Evolutionary conservation across 2,888 invertebrate species (phyloP).

Genomic region (Andrena trimmerana): DNA sequence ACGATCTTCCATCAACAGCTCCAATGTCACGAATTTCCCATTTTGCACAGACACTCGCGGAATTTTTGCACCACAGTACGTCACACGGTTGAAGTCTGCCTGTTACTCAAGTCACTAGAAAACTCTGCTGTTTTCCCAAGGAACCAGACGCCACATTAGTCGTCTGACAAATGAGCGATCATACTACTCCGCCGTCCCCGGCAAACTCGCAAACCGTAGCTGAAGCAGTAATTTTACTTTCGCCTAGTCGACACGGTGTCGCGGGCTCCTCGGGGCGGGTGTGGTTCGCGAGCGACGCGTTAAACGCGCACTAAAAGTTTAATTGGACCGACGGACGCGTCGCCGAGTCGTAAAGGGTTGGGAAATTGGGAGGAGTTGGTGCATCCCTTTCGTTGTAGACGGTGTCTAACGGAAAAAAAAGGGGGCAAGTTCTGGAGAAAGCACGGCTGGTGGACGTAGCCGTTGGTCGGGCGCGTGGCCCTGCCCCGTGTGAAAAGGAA

Average conservation of each 20-base stretch:
- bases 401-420: conserved; percentile 32
- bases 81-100: too few relatives aligned
- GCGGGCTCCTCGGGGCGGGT: background rate
- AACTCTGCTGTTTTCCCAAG: too few relatives aligned
- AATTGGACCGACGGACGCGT: conserved; percentile 54
- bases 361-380: conserved; percentile 65
- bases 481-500: conserved; percentile 51
- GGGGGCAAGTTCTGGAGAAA: conserved; percentile 49
- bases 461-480: conserved; percentile 60
- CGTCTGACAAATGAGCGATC: too few relatives aligned
- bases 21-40: too few relatives aligned
- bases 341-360: conserved; percentile 56
- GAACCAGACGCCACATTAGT: too few relatives aligned
- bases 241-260: background rate
- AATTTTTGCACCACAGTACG: too few relatives aligned
- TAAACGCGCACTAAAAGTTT: conserved; percentile 49
- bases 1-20: too few relatives aligned
- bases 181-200: background rate
- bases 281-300: conserved; percentile 8
- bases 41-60: too few relatives aligned
- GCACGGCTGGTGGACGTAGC: conserved; percentile 39
- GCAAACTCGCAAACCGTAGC: too few relatives aligned
- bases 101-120: too few relatives aligned
- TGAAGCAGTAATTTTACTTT: background rate
- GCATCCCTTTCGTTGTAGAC: conserved; percentile 55